These are phyloP conservation scores for Heliocidaris erythrogramma DNA, from an alignment of 35 echinoderm and acorn worm genomes.

Conservation along the genomic window DNA sequence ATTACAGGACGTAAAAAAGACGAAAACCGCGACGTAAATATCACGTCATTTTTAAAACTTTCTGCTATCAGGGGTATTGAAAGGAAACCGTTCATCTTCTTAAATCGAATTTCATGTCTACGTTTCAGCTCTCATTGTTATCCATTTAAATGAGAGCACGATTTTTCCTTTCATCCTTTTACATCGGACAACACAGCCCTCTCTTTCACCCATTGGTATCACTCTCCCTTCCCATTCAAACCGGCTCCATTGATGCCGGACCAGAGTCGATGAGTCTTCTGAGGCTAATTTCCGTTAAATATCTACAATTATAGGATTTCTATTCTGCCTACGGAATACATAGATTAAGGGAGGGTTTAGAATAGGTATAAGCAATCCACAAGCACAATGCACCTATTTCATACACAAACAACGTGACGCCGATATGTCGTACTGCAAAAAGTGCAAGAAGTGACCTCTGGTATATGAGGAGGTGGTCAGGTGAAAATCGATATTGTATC, in stretches of 20 bases:
- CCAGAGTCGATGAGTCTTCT: neutral
- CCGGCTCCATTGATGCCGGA: neutral
- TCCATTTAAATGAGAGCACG: no score
- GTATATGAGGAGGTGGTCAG: neutral
- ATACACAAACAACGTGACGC: neutral
- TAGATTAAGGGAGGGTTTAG: neutral
- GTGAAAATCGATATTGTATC: no score
- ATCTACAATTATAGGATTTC: slow-evolving; percentile 3
- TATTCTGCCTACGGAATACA: neutral
- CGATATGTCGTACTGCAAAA: neutral
- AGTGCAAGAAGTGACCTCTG: neutral
- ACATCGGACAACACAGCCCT: no score
- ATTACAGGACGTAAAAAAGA: no score
- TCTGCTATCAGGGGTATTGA: no score
- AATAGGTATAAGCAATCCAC: neutral
- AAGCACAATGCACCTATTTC: neutral
- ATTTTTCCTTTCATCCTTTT: no score
- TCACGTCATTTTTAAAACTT: no score
- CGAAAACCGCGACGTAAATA: no score
- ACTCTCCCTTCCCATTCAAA: neutral
- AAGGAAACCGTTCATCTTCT: no score
- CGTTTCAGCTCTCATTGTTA: no score
- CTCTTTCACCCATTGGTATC: neutral
- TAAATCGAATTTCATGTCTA: no score
- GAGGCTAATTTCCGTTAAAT: neutral